Percentiles rank a stretch among this genome's conserved stretches.
These are phyloP conservation scores for Polylopha cassiicola DNA, from an alignment of 2,888 invertebrate species.

Conservation along the genomic window DNA sequence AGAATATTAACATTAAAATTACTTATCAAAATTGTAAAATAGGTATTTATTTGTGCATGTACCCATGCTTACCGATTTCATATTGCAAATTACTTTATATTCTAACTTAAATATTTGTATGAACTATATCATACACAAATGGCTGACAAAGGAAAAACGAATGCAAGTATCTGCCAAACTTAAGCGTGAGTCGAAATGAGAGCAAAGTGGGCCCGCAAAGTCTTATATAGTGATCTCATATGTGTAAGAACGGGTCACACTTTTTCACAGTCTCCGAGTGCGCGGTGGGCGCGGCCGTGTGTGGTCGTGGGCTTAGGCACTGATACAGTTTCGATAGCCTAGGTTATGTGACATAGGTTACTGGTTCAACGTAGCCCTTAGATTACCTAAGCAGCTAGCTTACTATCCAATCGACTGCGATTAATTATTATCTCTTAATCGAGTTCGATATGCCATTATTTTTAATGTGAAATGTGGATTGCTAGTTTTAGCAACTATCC, in stretches of 20 bases:
- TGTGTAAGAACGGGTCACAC: conserved; percentile 75
- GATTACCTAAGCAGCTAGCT: conserved; percentile 6
- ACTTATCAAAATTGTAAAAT: too few species aligned
- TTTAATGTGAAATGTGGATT: too few species aligned
- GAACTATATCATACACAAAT: conserved; percentile 16
- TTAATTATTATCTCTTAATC: too few species aligned
- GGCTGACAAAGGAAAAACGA: conserved; percentile 33
- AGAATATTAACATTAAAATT: too few species aligned
- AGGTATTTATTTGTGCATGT: too few species aligned
- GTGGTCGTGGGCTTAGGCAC: conserved; percentile 16
- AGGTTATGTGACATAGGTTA: conserved; percentile 10
- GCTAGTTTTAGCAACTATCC: too few species aligned
- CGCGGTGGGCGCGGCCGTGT: conserved; percentile 60
- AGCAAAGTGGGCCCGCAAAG: conserved; percentile 68
- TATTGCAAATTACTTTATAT: conserved; percentile 31
- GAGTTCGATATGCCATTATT: too few species aligned
- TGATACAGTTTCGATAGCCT: too few species aligned
- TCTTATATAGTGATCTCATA: conserved; percentile 74
- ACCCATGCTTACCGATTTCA: conserved; percentile 65
- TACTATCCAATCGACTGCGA: too few species aligned
- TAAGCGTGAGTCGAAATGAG: conserved; percentile 72
- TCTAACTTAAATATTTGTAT: conserved; percentile 21
- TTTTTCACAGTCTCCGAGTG: conserved; percentile 70
- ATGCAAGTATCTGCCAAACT: conserved; percentile 70
- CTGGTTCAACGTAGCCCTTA: conserved; percentile 17